Percentiles rank a stretch among this genome's conserved stretches.
Conservation (phyloP, 2,888 invertebrate genomes). For the Blastobasis lacticolella region DNA sequence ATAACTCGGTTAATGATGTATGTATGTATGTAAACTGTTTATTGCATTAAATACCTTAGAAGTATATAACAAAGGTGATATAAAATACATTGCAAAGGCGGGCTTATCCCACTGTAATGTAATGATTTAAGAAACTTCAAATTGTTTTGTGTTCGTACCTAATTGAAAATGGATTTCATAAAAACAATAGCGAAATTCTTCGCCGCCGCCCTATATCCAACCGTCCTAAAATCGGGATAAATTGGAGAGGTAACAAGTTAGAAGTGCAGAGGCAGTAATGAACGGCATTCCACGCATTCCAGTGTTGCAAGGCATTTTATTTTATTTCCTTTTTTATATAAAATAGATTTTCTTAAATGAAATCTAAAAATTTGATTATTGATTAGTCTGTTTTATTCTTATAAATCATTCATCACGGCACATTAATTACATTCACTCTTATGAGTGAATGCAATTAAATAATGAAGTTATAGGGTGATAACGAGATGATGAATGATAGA, state of each 20-base stretch:
- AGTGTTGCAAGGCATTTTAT: not conserved
- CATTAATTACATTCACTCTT: no score
- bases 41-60: not conserved
- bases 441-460: no score
- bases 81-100: not conserved
- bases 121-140: not conserved
- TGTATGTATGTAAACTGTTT: no score
- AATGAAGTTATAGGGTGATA: no score
- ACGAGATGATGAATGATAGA: no score
- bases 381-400: no score
- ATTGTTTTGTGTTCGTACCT: not conserved
- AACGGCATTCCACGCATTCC: conserved; percentile 55
- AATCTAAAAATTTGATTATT: no score
- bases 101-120: no score
- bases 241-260: conserved; percentile 58
- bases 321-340: not conserved
- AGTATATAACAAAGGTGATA: not conserved
- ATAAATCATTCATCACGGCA: no score
- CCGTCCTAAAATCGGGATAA: conserved; percentile 42
- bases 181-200: conserved; percentile 29
- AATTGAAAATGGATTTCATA: conserved; percentile 43
- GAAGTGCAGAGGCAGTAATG: conserved; percentile 54
- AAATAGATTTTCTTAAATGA: no score
- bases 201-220: conserved; percentile 15
- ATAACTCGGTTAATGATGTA: no score